A percentile compares a stretch with the other conserved stretches of the same genome.
Conservation (phyloP, 2,113 vertebrate species). For the Gavialis gangeticus region DNA sequence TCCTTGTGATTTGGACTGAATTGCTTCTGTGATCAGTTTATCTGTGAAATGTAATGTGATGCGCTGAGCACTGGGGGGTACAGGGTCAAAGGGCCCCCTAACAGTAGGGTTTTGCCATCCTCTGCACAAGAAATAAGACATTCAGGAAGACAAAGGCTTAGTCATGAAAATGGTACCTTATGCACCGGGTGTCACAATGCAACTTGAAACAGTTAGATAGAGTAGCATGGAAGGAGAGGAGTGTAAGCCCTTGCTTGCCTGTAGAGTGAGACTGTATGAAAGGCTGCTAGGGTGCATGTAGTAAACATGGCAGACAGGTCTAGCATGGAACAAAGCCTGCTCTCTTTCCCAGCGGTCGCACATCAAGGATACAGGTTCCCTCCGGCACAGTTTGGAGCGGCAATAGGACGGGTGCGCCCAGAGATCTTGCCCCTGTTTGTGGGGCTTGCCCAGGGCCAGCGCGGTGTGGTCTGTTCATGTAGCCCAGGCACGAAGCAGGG, state of each 20-base stretch:
- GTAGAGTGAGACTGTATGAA: background rate
- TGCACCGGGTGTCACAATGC: background rate
- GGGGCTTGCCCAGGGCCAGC: too few species aligned
- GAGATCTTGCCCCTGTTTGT: accelerated
- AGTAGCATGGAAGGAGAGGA: background rate
- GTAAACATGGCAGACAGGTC: background rate
- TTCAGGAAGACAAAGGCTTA: conserved; percentile 54
- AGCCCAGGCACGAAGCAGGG: too few species aligned
- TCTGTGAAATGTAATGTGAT: too few species aligned
- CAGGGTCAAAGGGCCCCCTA: too few species aligned
- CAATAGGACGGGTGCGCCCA: accelerated
- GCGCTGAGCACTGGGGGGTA: too few species aligned
- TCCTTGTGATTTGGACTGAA: too few species aligned
- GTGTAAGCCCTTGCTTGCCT: background rate
- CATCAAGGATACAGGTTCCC: background rate
- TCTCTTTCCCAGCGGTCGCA: background rate
- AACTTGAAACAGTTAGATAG: background rate
- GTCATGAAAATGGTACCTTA: conserved; percentile 22
- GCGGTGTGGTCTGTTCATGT: too few species aligned
- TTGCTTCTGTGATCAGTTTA: too few species aligned
- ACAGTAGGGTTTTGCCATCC: background rate
- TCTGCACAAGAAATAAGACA: conserved; percentile 29
- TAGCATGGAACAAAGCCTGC: background rate
- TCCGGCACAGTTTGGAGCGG: background rate
- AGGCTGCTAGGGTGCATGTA: accelerated